phyloP scores from a whole-genome alignment of 2,113 vertebrate species.

The Tychaedon coryphoeus region DNA sequence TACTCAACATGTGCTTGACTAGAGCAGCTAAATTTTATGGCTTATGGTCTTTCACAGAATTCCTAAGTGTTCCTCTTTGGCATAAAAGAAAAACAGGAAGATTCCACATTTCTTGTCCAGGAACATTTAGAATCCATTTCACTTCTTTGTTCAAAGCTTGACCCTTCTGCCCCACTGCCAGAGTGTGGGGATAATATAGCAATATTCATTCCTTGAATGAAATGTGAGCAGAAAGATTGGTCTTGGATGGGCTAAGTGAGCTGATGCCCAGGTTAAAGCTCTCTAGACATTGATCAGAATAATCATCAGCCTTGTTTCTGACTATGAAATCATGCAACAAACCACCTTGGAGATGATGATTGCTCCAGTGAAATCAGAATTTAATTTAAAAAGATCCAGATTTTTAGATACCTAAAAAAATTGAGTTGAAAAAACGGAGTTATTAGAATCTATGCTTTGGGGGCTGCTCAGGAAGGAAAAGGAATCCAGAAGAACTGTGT shows the following conservation, averaged over 20 bases:
- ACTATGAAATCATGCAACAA: neutral
- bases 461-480: neutral
- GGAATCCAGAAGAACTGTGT: neutral
- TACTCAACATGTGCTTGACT: neutral
- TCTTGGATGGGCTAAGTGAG: neutral
- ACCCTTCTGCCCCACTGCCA: neutral
- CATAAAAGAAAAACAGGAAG: neutral
- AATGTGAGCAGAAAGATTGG: neutral
- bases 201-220: neutral
- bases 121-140: neutral
- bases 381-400: neutral
- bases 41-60: neutral
- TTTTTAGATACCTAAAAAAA: neutral
- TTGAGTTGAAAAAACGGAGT: neutral
- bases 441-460: neutral
- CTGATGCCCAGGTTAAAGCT: neutral
- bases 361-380: neutral
- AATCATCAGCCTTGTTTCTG: neutral
- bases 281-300: neutral
- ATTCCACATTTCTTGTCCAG: neutral
- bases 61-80: neutral
- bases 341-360: neutral
- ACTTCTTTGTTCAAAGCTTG: neutral
- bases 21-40: neutral
- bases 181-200: neutral